Evolutionary conservation across 2,888 invertebrate genomes (phyloP).

Genomic region (Dorcus parallelipipedus): DNA sequence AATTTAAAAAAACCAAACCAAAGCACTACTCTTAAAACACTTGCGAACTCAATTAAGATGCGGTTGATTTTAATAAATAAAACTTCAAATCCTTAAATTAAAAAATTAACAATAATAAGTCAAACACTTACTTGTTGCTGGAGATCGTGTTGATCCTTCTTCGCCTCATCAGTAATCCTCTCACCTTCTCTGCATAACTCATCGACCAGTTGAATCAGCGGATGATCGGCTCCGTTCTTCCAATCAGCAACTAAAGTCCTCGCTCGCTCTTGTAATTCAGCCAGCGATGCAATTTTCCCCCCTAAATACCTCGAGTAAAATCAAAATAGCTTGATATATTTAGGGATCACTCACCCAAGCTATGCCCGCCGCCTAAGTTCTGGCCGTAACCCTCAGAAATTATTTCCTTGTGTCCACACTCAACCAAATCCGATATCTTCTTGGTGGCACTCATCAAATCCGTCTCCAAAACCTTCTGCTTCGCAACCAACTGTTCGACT

Average conservation of each 20-base stretch:
- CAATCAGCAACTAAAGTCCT: constrained; percentile 49
- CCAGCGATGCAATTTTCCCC: constrained; percentile 34
- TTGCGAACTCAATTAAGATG: neutral
- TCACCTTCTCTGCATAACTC: constrained; percentile 59
- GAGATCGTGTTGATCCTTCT: constrained; percentile 67
- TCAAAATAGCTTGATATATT: neutral
- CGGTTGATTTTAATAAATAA: neutral
- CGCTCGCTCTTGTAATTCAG: constrained; percentile 45
- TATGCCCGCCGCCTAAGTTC: constrained; percentile 20
- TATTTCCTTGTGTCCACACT: constrained; percentile 51
- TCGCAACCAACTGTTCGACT: constrained; percentile 58
- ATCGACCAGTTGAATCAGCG: constrained; percentile 58
- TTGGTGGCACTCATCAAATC: constrained; percentile 49
- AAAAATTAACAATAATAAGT: constrained; percentile 12
- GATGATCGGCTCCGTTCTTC: constrained; percentile 42
- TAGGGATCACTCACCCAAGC: constrained; percentile 6
- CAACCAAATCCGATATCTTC: constrained; percentile 49
- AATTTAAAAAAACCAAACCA: neutral
- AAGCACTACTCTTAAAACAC: neutral
- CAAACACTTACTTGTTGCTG: constrained; percentile 63
- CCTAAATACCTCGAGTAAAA: constrained; percentile 21
- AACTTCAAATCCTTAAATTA: constrained; percentile 1
- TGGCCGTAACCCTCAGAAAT: constrained; percentile 56
- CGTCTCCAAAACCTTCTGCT: constrained; percentile 56
- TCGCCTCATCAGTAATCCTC: constrained; percentile 62